Evolutionary conservation across 2,888 invertebrate genomes (phyloP).

Genomic region (Parnassius smintheus): DNA sequence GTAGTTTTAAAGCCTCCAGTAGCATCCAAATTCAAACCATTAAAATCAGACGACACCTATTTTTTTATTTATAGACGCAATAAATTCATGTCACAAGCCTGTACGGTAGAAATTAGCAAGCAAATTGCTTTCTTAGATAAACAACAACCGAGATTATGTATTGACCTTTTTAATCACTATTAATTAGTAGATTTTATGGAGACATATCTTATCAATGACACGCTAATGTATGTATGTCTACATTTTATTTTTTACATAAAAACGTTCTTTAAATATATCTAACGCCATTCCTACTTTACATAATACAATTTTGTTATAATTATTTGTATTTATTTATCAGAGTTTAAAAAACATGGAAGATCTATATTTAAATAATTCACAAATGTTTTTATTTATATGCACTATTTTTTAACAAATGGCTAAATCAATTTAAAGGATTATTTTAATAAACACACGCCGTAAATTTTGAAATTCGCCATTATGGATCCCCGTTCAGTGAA

Average conservation of each 20-base stretch:
- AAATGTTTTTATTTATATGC: too few species aligned
- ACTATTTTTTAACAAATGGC: too few species aligned
- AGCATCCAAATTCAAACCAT: conserved; percentile 10
- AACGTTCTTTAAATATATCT: neutral
- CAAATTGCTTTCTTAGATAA: conserved; percentile 23
- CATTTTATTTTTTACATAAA: neutral
- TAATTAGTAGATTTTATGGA: conserved; percentile 19
- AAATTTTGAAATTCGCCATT: too few species aligned
- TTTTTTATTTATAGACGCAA: conserved; percentile 19
- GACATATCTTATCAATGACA: neutral
- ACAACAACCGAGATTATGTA: conserved; percentile 9
- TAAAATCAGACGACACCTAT: conserved; percentile 13
- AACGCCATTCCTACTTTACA: neutral
- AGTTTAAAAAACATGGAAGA: too few species aligned
- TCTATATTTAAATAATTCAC: too few species aligned
- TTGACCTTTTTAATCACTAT: conserved; percentile 24
- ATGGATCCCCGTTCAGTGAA: too few species aligned
- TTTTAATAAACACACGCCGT: too few species aligned
- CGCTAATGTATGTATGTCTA: neutral
- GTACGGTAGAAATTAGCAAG: conserved; percentile 17
- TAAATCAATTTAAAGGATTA: too few species aligned
- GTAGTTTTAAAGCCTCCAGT: neutral
- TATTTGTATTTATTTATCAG: too few species aligned
- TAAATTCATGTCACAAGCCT: conserved; percentile 20
- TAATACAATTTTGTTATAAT: too few species aligned